Evolutionary conservation across 1,140 invertebrate genomes (phyloP), one percentile per base, ranked within the genome.

Genomic region (Musca vetustissima): DNA sequence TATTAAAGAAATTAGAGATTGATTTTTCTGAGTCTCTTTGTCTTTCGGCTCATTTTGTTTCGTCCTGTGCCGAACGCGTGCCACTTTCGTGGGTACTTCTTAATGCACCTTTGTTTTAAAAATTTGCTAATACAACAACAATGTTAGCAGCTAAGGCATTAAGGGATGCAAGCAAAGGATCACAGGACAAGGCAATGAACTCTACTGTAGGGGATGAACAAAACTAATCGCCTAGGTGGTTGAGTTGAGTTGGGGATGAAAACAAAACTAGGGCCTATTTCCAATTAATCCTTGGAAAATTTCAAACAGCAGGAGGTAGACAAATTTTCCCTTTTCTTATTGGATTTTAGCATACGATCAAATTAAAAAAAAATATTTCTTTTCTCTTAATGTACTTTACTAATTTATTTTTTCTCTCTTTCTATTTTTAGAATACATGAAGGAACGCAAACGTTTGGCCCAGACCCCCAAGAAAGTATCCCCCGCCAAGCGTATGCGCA

Each of bases 381-480:
- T 3, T 32, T 43, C 13, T 13, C 11, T 7, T 43, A 8, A 43
- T 43, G 36, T 43, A 72, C 15, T 32, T 9, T 57, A 66, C 71
- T 72, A 71, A 74, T 70, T 17, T 15, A 2, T 11, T 61, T 61
- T 61, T 19, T 19, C 28, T 53, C 70, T 71, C 64, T 17, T 70
- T 70, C 32, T 72, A 21, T 69, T n/a, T 68, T 82, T 73, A 82
- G 80, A 82, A 67, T 82, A 80, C 69, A 80, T 82, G 80, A 82
- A 82, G 71, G 80, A 82, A 71, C 80, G 80, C 66, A 82, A 82
- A 73, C 80, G 80, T 49, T 72, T 82, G 55, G 68, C 73, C 15
- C 78, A 82, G 69, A 78, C 80, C 47, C 80, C 80, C 53, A 82
- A 82, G 70, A 82, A 82, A 75, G 66, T 80, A 14, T 71, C 72